Base-by-base conservation (phyloP, 2,888 invertebrate genomes). In the Dolichopus griseipennis region DNA sequence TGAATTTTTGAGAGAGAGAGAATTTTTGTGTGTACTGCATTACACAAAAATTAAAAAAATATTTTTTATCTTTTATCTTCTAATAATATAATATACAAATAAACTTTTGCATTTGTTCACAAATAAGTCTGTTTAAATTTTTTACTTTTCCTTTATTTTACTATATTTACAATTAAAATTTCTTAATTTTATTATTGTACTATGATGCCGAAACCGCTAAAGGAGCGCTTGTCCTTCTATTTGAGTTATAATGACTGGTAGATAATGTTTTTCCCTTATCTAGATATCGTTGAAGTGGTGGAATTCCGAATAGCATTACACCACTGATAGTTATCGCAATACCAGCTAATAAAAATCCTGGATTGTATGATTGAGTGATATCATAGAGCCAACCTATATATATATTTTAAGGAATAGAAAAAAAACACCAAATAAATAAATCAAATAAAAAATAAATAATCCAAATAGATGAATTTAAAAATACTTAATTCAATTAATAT, bases 341-440 rank as follows among this genome's bases (percentile, higher is more conserved):
- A 7, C 98, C 98, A 22, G 95, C 93, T 70, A 96, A 84, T 74
- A 89, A 87, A 82, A 98, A 99, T 0, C 92, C 94, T 20, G 92
- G 90, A 75, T 91, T 85, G 83, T 95, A 97, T 20, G 92, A 91
- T 2, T 84, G 74, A 8, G 89, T 84, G 18, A 84, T 81, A 77
- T 97, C 97, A 76, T 86, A 93, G 68, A 97, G 82, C 85, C 87
- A 90, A 69, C 97, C 97, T 94, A 82, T 4, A 27, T 27, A 4
- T n/a, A 4, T 27, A 27, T 27, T 27, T 27, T 27, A 27, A 27
- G 2, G 27, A 27, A 27, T 4, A 27, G 2, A 5, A 27, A 27
- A 4, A 27, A 4, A 4, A 27, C 2, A 27, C 27, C 2, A 27
- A 27, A 27, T 27, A 4, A 5, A 27, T n/a, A n/a, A n/a, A 7